Conservation (phyloP, 2,113 vertebrate species). For the Mus musculus region DNA sequence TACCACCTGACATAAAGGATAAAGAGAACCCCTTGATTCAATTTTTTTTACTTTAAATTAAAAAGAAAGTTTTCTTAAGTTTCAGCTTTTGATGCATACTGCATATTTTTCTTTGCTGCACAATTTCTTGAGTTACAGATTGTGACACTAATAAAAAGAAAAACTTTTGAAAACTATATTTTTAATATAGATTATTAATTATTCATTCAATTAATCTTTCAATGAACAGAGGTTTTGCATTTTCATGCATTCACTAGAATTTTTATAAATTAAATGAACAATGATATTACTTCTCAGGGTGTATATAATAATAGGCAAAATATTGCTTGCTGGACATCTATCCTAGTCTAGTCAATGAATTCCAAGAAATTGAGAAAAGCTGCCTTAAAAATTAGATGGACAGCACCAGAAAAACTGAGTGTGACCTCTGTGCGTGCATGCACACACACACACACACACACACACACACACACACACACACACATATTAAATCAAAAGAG, state of each 20-base stretch:
- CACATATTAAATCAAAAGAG: neutral
- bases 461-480: neutral
- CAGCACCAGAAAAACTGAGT: neutral
- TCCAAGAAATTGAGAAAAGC: neutral
- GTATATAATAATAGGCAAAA: slow-evolving; percentile 8
- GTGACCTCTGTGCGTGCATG: neutral
- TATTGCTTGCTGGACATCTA: neutral
- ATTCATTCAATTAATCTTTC: neutral
- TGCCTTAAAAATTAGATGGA: neutral
- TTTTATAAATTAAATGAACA: slow-evolving; percentile 43
- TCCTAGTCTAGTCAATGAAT: neutral
- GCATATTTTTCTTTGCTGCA: slow-evolving; percentile 17
- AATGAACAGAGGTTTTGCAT: neutral
- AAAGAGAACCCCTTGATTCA: neutral
- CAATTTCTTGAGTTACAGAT: slow-evolving; percentile 54
- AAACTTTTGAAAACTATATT: slow-evolving; percentile 55
- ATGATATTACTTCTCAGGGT: slow-evolving; percentile 29
- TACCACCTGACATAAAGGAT: slow-evolving; percentile 71
- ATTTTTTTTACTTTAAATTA: slow-evolving; percentile 33
- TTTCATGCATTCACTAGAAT: slow-evolving; percentile 1
- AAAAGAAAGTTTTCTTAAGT: slow-evolving; percentile 13
- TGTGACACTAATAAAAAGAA: slow-evolving; percentile 14
- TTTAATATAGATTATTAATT: neutral
- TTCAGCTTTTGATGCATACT: slow-evolving; percentile 28
- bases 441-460: too few species aligned